Evolutionary conservation across 1,140 invertebrate genomes (phyloP).

Genomic region (Macrobrachium nipponense): DNA sequence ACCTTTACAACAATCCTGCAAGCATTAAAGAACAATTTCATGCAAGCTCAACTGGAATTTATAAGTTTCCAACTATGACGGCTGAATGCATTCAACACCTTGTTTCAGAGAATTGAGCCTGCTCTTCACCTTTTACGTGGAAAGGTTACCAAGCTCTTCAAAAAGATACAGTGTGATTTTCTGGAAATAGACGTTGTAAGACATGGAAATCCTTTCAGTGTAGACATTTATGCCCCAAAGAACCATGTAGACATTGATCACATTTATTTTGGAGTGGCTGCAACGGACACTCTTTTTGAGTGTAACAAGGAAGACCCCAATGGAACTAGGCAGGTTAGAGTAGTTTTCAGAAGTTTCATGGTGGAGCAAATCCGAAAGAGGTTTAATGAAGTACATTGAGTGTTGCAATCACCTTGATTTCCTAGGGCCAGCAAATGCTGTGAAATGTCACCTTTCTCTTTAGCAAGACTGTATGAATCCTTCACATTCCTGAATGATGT

Average conservation of each 20-base stretch:
- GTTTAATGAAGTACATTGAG: conserved; percentile 30
- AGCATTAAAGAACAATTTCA: no score
- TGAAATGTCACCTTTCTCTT: conserved; percentile 30
- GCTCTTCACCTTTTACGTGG: conserved; percentile 34
- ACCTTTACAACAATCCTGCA: no score
- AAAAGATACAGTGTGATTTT: conserved; percentile 30
- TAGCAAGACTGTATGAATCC: conserved; percentile 27
- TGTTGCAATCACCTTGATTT: conserved; percentile 26
- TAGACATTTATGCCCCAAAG: background rate
- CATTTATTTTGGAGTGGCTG: conserved; percentile 25
- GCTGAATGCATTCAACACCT: conserved; percentile 34
- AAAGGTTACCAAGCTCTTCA: conserved; percentile 40
- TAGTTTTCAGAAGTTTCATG: conserved; percentile 13
- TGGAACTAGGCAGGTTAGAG: conserved; percentile 27
- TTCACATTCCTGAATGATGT: conserved; percentile 18
- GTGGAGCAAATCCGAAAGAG: conserved; percentile 35
- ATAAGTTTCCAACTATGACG: background rate
- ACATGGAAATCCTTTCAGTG: background rate
- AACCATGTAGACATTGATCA: conserved; percentile 25
- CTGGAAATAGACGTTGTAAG: conserved; percentile 33
- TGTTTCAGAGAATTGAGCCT: conserved; percentile 26
- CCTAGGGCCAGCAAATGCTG: conserved; percentile 23
- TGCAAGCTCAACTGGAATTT: no score
- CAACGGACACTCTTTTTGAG: conserved; percentile 3
- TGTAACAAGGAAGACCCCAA: no score